Evolutionary conservation across 2,888 invertebrate species (phyloP), one percentile per base, ranked within the genome.

Genomic region (Melinopterus prodromus): DNA sequence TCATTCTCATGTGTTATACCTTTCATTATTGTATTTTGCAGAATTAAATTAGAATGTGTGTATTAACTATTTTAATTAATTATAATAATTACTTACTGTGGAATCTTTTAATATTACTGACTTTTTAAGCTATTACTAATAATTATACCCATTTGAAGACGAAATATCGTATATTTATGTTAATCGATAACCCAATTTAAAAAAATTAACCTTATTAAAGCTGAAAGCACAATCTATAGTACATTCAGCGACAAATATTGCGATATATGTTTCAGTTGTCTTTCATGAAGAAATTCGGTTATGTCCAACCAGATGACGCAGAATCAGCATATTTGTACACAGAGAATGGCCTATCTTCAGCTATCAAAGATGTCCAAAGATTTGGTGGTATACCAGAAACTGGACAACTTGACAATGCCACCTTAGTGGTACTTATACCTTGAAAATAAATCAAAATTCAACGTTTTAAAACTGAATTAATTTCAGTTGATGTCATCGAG

Each of bases 241-340:
- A 26, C 1, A 12, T 53, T 53, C 53, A 53, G 1, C 53, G 12
- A 53, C 5, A 53, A 53, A 53, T 6, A 53, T 12, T 9, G 7
- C 53, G 7, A 53, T 12, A 53, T 53, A 53, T 53, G 79, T 84
- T 86, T 53, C 82, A 95, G 94, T 84, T 94, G 79, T 89, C 90
- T 79, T 95, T 94, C 86, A 92, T 95, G 92, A 92, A 92, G 86
- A 91, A 90, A 82, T 95, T 92, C 89, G 95, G 95, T 4, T 95
- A 95, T 87, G 87, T 95, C 75, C 90, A 91, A 78, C 85, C 88
- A 76, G 88, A 87, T 72, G 88, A 88, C 0, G 89, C 87, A 0
- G 90, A 91, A 79, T 92, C 93, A 0, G 93, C 92, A 83, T 91
- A 92, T 35, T 88, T 94, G 6, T 94, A 93, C 88, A 92, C 93